Evolutionary conservation across 2,113 vertebrate genomes (phyloP), one percentile per base, ranked within the genome.

Genomic region (Acrocephalus arundinaceus): DNA sequence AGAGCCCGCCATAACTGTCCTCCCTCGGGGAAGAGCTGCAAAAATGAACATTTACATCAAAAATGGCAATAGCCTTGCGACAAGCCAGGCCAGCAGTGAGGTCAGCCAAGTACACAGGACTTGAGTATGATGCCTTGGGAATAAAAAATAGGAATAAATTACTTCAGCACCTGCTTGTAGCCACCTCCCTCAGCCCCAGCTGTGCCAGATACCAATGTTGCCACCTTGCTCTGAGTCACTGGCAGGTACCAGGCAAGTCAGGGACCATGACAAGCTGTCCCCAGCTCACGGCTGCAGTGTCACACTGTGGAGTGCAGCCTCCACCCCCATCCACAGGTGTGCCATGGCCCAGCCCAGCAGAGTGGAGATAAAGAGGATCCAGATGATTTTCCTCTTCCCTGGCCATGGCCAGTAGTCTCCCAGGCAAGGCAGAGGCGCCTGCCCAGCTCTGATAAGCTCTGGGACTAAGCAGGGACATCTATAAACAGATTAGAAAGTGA

Each of bases 401-500:
- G 63, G 41, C 16, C 30, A 24, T 0, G 6, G 31, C 19, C 5
- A 5, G 41, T 41, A 71, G 18, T 6, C 25, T 79, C 20, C 72
- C 46, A 51, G 30, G 48, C 57, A 3, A 43, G 6, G 48, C 52
- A 80, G 65, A 89, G 46, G 17, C 0, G 2, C 37, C 77, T 67
- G 52, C 14, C 13, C 37, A 3, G 79, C 72, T 67, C 91, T 1
- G 2, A 30, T 63, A 78, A 81, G 52, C 55, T 87, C 86, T 93
- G 45, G 16, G 37, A 45, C 68, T 92, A 89, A 96, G 77, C 80
- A 87, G 74, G 41, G 97, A 93, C 67, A 90, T 66, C 92, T 96
- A 81, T 97, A 97, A 96, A 91, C 0, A 80, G 96, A 97, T 96
- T 97, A 97, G 94, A 96, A 97, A 97, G 96, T 88, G 95, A 96